Evolutionary conservation across 35 echinoderm and acorn worm species (phyloP), one percentile per base, ranked within the genome.

Genomic region (Eucidaris tribuloides): DNA sequence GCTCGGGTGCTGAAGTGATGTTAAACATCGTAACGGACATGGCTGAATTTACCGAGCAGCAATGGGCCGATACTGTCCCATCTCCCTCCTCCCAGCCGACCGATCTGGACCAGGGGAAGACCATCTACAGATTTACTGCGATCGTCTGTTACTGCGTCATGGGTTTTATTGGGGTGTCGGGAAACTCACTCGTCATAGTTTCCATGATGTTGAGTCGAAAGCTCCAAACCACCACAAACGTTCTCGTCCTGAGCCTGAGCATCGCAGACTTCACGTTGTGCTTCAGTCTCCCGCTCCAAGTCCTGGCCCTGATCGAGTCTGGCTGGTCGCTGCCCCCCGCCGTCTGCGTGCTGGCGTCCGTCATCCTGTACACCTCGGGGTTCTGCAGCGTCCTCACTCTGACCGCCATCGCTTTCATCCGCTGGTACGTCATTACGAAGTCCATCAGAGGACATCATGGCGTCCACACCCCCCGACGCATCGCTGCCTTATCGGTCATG

Each of bases 341-440:
- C 0, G 19, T 90, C 18, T 90, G 88, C 18, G 34, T 72, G 44
- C 19, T 84, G 7, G 68, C 65, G 2, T 80, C 80, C 1, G 77
- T 76, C 17, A 71, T 84, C 23, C 39, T 84, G 38, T 49, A 78
- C 50, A 62, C 71, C 0, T 90, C 80, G 31, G 49, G 83, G 9
- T 80, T 80, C 18, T 84, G 81, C 46, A 90, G 88, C 70, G 70
- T 90, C 18, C 76, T 84, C 23, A 90, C 66, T 5, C 43, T 90
- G 1, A 58, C 81, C 13, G 83, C 71, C n/a, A 90, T 90, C 22
- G 88, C 88, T 59, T 14, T 90, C 6, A 90, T 78, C 39, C 35
- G 88, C 14, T 71, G 63, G 14, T 46, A 78, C 5, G 23, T 84
- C 2, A 84, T 90, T 19, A 84, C 80, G 9, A 63, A 40, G 52